These are phyloP conservation scores for Agrypnus murinus DNA, from an alignment of 2,888 invertebrate species.

Conservation along the genomic window DNA sequence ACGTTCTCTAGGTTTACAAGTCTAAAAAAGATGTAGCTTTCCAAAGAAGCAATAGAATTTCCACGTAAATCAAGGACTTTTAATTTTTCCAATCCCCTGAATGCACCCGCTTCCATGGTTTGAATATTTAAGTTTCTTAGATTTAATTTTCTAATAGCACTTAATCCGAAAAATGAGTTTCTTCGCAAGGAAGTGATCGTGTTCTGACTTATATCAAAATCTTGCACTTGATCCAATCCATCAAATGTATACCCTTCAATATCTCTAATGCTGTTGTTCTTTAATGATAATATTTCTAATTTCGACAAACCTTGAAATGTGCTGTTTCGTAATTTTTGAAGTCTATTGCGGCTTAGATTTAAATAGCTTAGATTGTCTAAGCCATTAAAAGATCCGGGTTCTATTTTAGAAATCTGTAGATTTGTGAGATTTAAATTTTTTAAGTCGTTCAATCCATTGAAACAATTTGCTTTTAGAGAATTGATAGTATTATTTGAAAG, in stretches of 20 bases:
- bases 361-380: constrained; percentile 3
- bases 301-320: constrained; percentile 1
- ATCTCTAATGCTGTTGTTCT: constrained; percentile 1
- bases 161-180: constrained; percentile 33
- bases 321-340: background rate
- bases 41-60: constrained; percentile 23
- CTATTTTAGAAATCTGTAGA: background rate
- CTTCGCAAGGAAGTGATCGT: background rate
- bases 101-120: constrained; percentile 13
- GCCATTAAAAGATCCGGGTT: constrained; percentile 2
- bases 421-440: constrained; percentile 8
- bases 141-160: constrained; percentile 5
- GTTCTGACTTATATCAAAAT: constrained; percentile 29
- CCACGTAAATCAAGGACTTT: constrained; percentile 27
- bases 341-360: constrained; percentile 2
- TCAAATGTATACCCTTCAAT: constrained; percentile 19
- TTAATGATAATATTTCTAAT: constrained; percentile 23
- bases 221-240: background rate
- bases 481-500: constrained; percentile 17
- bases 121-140: constrained; percentile 15
- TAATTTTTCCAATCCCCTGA: constrained; percentile 21
- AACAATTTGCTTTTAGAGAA: background rate
- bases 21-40: constrained; percentile 16
- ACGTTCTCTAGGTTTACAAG: constrained; percentile 1
- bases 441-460: constrained; percentile 22